Conservation (phyloP, 2,888 invertebrate species). For the Lithophane ornitopus region DNA sequence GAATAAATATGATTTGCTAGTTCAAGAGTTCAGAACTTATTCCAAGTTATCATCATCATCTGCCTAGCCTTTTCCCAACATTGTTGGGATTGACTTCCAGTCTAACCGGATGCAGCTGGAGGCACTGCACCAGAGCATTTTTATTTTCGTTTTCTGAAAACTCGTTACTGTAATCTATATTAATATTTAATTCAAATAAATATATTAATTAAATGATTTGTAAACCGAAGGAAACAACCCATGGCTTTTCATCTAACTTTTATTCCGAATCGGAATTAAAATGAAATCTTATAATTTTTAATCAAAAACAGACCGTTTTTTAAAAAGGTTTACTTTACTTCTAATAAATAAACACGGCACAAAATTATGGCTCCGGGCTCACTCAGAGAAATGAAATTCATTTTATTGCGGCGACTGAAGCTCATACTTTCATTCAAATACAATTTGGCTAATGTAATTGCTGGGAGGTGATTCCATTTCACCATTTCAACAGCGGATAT, state of each 20-base stretch:
- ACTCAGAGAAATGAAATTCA: conserved; percentile 84
- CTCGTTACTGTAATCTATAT: not conserved
- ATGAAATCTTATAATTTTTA: conserved; percentile 48
- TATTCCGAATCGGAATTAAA: conserved; percentile 24
- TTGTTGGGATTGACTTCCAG: too few species aligned
- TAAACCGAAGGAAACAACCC: not conserved
- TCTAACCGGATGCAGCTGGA: not conserved
- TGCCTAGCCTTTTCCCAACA: not conserved
- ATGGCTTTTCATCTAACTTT: conserved; percentile 5
- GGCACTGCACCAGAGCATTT: not conserved
- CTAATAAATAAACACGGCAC: conserved; percentile 73
- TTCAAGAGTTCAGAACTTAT: not conserved
- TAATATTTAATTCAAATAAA: not conserved
- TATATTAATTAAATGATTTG: not conserved
- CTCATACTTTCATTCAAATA: conserved; percentile 82
- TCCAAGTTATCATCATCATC: not conserved
- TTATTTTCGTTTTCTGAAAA: too few species aligned
- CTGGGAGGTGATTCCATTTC: conserved; percentile 78
- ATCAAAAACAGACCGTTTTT: conserved; percentile 53
- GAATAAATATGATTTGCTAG: not conserved
- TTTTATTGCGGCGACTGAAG: conserved; percentile 81
- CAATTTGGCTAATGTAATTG: conserved; percentile 87
- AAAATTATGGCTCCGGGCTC: conserved; percentile 73
- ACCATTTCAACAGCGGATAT: conserved; percentile 55
- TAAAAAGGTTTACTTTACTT: conserved; percentile 64